These are phyloP conservation scores for Conchocele bisecta DNA, from an alignment of 2,888 invertebrate species.

Conservation along the genomic window DNA sequence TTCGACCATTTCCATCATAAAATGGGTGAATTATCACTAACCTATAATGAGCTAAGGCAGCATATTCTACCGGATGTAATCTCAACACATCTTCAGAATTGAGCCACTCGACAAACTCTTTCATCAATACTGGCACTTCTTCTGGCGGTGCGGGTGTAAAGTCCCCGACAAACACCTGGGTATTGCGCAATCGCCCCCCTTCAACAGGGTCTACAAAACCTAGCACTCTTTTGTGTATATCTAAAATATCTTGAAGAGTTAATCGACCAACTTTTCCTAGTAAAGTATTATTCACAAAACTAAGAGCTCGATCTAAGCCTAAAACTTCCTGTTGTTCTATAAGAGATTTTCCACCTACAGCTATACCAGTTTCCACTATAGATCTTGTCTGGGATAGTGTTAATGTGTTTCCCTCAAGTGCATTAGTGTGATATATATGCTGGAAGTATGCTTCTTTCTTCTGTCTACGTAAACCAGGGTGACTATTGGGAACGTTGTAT, in stretches of 20 bases:
- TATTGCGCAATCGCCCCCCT: conserved; percentile 91
- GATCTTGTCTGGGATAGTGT: conserved; percentile 94
- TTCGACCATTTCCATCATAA: conserved; percentile 97
- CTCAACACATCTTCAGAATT: conserved; percentile 91
- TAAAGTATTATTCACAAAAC: conserved; percentile 90
- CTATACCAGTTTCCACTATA: conserved; percentile 93
- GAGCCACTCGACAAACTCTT: conserved; percentile 95
- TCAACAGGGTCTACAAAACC: conserved; percentile 97
- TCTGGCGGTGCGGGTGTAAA: conserved; percentile 95
- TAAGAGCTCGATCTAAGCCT: conserved; percentile 94
- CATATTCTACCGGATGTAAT: conserved; percentile 96
- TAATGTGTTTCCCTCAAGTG: conserved; percentile 99
- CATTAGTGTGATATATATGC: conserved; percentile 98
- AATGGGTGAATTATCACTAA: conserved; percentile 98
- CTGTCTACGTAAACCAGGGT: conserved; percentile 91
- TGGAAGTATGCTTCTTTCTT: conserved; percentile 97
- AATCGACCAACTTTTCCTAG: conserved; percentile 88
- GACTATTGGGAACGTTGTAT: conserved; percentile 90
- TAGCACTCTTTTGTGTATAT: conserved; percentile 95
- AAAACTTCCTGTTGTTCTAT: conserved; percentile 98
- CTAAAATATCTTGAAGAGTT: conserved; percentile 92
- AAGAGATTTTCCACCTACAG: conserved; percentile 93
- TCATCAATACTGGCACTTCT: conserved; percentile 91
- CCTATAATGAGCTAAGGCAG: conserved; percentile 98
- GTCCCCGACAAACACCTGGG: conserved; percentile 94